phyloP scores from a whole-genome alignment of 2,113 vertebrate species.

The Hyperopisus bebe region DNA sequence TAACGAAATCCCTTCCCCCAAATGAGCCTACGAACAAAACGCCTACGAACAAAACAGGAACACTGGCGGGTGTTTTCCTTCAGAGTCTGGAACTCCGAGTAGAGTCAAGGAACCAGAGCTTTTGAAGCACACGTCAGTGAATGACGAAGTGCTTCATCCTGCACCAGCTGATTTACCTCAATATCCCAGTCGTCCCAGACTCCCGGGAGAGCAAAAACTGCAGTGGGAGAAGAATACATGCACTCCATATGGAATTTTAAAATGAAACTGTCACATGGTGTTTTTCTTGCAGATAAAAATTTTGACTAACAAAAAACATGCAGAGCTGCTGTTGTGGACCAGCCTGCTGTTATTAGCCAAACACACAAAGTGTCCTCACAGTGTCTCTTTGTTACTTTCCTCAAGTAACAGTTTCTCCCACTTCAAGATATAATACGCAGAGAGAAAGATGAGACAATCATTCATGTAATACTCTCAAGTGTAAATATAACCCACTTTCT shows the following conservation, averaged over 20 bases:
- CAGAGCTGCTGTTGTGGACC: neutral
- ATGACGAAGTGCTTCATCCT: neutral
- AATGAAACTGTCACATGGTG: neutral
- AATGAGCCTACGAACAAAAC: neutral
- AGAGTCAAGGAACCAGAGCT: neutral
- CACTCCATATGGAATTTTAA: neutral
- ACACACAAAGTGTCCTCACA: neutral
- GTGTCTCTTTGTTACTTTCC: neutral
- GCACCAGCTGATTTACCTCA: neutral
- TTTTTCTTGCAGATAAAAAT: slow-evolving; percentile 1
- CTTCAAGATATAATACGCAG: neutral
- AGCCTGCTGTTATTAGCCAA: neutral
- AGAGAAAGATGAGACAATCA: neutral
- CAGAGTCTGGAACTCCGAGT: neutral
- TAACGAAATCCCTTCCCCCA: neutral
- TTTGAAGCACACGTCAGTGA: neutral
- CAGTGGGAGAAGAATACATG: neutral
- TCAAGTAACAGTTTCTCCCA: neutral
- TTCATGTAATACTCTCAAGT: neutral
- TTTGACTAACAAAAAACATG: neutral
- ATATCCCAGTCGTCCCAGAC: neutral
- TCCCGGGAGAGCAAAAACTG: neutral
- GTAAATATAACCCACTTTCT: neutral
- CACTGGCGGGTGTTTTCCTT: neutral
- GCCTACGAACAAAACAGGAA: neutral